Evolutionary conservation across 1,140 invertebrate genomes (phyloP), one percentile per base, ranked within the genome.

Genomic region (Ips nitidus): DNA sequence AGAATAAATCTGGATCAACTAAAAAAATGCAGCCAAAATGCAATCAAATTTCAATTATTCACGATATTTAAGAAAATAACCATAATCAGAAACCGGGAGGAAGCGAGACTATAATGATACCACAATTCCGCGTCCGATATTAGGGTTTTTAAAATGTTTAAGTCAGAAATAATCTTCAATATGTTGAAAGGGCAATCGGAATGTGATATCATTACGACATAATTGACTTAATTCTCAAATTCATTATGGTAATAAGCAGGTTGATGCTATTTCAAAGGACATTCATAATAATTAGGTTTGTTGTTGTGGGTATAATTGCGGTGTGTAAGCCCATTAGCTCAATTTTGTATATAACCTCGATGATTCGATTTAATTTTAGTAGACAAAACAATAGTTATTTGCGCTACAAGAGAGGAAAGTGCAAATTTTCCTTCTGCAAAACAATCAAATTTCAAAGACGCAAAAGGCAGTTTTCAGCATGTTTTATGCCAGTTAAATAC

Each of bases 191-290:
- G 55, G 50, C 60, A 68, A 68, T 63, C 53, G 60, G 61, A 68
- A 69, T 68, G 60, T 68, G 59, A 71, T 68, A 68, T 42, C 70
- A 68, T 64, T 68, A 70, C 56, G 37, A 55, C 66, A 68, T 71
- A 71, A 71, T 71, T 71, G 70, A 47, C 41, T 59, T 71, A 41
- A 53, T 58, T 71, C 65, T 67, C 69, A 64, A 71, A 71, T 71
- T 71, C 66, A 69, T 71, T 71, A 71, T 71, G 60, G 65, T 71
- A 71, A 71, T 71, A 59, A 71, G 60, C 52, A 43, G 70, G 65
- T 71, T 55, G 53, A 40, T 50, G 39, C n/a, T 41, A 61, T 52
- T 55, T 39, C 52, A 71, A 58, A 42, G 40, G 66, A 71, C 65
- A 68, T 71, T 68, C 70, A 68, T 68, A 42, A 41, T 22, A 22